Evolutionary conservation across 2,113 vertebrate genomes (phyloP).

Genomic region (Cheirogaleus medius): DNA sequence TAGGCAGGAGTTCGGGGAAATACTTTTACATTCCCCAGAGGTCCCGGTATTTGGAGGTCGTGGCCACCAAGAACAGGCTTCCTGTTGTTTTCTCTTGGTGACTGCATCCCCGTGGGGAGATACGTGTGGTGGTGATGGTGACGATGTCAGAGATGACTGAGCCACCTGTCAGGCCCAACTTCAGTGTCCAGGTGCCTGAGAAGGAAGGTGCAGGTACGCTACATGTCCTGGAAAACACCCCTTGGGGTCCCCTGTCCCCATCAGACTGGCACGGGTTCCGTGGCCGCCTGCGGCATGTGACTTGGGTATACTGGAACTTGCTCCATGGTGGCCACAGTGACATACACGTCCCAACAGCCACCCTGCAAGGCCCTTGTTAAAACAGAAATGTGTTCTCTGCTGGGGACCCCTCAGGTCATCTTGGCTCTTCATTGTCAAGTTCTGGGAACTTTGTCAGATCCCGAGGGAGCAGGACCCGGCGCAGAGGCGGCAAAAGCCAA

Average conservation of each 20-base stretch:
- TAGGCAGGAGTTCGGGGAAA: background rate
- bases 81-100: background rate
- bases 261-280: accelerated
- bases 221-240: background rate
- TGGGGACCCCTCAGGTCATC: too few species aligned
- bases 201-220: accelerated
- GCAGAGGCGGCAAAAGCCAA: too few species aligned
- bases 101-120: background rate
- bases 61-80: background rate
- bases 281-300: background rate
- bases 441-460: background rate
- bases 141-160: background rate
- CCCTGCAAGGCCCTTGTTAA: too few species aligned
- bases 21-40: background rate
- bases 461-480: background rate
- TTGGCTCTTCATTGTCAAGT: background rate
- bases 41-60: background rate
- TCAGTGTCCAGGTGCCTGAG: background rate
- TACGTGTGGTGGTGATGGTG: background rate
- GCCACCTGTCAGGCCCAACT: accelerated
- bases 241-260: accelerated
- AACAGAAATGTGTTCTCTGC: background rate
- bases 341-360: accelerated
- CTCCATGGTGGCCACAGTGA: background rate
- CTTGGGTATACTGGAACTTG: background rate